Percentiles rank a stretch among this genome's conserved stretches.
phyloP scores from a whole-genome alignment of 2,113 vertebrate genomes.

The Salvelinus namaycush region DNA sequence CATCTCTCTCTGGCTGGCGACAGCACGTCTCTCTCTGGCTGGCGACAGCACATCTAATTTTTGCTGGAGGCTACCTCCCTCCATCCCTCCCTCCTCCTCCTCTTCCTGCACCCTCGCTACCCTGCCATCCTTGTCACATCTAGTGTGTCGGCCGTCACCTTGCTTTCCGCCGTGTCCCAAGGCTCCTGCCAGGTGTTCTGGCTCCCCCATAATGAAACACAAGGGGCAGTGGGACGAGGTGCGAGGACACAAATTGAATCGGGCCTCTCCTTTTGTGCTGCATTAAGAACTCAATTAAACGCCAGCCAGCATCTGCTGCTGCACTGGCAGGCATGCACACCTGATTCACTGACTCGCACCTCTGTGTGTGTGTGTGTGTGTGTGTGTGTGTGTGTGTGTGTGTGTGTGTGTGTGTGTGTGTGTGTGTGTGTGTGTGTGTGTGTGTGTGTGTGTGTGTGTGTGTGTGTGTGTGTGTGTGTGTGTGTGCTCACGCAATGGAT shows the following conservation, averaged over 20 bases:
- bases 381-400: too few species aligned
- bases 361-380: conserved; percentile 4
- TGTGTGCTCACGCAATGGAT: neutral
- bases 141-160: conserved; percentile 34
- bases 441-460: neutral
- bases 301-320: conserved; percentile 71
- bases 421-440: neutral
- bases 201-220: conserved; percentile 58
- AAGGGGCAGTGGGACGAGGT: conserved; percentile 51
- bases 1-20: too few species aligned
- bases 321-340: conserved; percentile 30
- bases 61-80: conserved; percentile 51
- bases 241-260: conserved; percentile 56
- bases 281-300: conserved; percentile 78
- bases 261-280: conserved; percentile 60
- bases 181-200: conserved; percentile 65
- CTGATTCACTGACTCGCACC: conserved; percentile 7
- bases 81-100: conserved; percentile 32
- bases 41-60: conserved; percentile 26
- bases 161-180: conserved; percentile 30
- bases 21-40: conserved; percentile 26
- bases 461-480: neutral
- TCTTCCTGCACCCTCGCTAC: conserved; percentile 10
- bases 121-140: conserved; percentile 50
- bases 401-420: too few species aligned